Percentiles rank a stretch among this genome's conserved stretches.
phyloP scores from a whole-genome alignment of 2,797 vertebrate genomes.

The Gallinago stenura region DNA sequence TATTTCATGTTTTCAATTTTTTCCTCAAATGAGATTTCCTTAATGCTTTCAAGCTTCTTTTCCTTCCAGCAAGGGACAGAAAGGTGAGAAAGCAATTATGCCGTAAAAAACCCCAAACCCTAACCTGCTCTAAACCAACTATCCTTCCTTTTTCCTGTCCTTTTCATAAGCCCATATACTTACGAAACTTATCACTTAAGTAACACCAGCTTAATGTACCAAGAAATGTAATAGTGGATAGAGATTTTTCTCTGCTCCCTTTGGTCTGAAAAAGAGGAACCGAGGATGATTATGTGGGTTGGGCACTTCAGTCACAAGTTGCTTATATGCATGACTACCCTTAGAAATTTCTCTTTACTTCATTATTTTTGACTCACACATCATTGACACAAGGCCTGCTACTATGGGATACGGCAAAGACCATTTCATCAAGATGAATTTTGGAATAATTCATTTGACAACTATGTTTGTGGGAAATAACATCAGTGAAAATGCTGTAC shows the following conservation, averaged over 20 bases:
- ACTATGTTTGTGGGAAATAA: constrained; percentile 30
- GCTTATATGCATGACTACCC: constrained; percentile 32
- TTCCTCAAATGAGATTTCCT: background rate
- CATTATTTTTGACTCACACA: constrained; percentile 45
- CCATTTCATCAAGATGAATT: background rate
- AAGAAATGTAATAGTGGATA: background rate
- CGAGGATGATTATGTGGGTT: constrained; percentile 21
- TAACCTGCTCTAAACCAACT: background rate
- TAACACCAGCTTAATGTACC: constrained; percentile 18
- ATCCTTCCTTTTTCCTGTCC: background rate
- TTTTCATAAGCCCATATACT: background rate
- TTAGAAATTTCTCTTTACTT: constrained; percentile 25
- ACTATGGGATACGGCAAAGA: constrained; percentile 7
- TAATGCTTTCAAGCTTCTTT: background rate
- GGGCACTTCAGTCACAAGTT: constrained; percentile 57
- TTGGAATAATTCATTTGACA: constrained; percentile 24
- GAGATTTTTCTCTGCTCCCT: constrained; percentile 6
- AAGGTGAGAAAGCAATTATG: background rate
- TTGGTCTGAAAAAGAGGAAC: constrained; percentile 52
- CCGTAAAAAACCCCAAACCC: background rate
- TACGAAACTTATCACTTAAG: background rate
- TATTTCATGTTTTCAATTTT: background rate
- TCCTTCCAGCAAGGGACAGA: background rate
- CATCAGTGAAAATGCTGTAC: constrained; percentile 1
- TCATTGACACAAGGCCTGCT: background rate